These are phyloP conservation scores for Watsonalla binaria DNA, from an alignment of 2,888 invertebrate species.

Conservation along the genomic window DNA sequence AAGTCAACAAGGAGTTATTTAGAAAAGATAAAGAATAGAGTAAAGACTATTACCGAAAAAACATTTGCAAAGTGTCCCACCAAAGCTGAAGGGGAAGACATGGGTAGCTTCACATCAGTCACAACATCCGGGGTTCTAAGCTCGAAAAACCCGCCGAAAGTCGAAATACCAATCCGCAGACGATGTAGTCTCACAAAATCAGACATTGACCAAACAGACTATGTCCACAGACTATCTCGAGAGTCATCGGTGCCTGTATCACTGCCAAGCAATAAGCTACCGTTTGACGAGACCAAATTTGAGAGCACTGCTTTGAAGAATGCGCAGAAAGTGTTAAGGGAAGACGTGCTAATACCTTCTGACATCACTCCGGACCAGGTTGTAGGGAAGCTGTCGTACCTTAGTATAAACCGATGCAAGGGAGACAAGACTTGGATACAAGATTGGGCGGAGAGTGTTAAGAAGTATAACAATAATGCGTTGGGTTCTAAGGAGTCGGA, in stretches of 20 bases:
- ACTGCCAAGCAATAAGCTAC: constrained; percentile 49
- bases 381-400: constrained; percentile 63
- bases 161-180: constrained; percentile 48
- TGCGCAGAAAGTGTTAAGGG: constrained; percentile 56
- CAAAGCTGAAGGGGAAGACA: constrained; percentile 60
- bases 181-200: constrained; percentile 83
- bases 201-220: constrained; percentile 82
- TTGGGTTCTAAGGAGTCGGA: constrained; percentile 37
- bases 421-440: constrained; percentile 80
- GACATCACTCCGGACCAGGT: constrained; percentile 56
- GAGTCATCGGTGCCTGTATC: constrained; percentile 69
- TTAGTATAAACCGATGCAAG: constrained; percentile 70
- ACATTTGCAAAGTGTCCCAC: constrained; percentile 75
- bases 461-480: constrained; percentile 68
- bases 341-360: constrained; percentile 41
- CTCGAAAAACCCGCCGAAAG: constrained; percentile 60
- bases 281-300: constrained; percentile 50
- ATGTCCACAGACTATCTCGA: constrained; percentile 66
- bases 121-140: constrained; percentile 85
- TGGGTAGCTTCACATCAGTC: constrained; percentile 84
- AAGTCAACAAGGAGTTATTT: constrained; percentile 78
- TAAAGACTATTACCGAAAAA: constrained; percentile 75
- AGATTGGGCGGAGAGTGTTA: constrained; percentile 82
- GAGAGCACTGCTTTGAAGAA: constrained; percentile 63
- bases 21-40: constrained; percentile 80